Evolutionary conservation across 2,113 vertebrate genomes (phyloP).

Genomic region (Pogonocichla stellata): DNA sequence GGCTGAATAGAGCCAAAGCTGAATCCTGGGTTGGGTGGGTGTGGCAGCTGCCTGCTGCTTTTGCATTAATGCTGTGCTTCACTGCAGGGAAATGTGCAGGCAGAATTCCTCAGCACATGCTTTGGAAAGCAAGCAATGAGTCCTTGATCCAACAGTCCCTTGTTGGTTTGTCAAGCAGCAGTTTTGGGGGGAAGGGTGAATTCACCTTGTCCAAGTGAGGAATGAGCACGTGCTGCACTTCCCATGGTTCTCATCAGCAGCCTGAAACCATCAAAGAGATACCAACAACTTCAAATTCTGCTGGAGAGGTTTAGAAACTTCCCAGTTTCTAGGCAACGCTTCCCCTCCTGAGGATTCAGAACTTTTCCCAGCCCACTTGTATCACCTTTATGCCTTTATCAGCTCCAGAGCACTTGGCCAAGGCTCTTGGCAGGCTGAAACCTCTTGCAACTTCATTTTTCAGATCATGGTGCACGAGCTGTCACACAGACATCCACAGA

Average conservation of each 20-base stretch:
- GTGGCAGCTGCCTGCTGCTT: conserved; percentile 29
- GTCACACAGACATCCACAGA: neutral
- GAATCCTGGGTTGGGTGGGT: neutral
- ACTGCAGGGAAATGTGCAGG: neutral
- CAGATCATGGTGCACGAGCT: neutral
- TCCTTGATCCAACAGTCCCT: neutral
- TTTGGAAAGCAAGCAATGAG: neutral
- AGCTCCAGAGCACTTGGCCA: conserved; percentile 14
- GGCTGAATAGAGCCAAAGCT: neutral
- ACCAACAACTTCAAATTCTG: neutral
- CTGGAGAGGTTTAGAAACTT: neutral
- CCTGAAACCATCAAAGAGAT: neutral
- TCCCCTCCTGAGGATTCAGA: neutral
- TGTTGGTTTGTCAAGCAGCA: neutral
- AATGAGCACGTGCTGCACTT: neutral
- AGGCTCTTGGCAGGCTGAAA: conserved; percentile 6
- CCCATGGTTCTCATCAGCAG: neutral
- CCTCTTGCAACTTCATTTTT: conserved; percentile 1
- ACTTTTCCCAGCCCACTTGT: neutral
- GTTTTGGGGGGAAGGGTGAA: neutral
- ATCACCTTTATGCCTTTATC: conserved; percentile 56
- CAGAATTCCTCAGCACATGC: neutral
- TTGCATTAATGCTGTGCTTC: neutral
- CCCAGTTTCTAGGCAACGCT: neutral
- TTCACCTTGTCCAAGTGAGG: neutral